Percentiles rank a stretch among this genome's conserved stretches.
Conservation (phyloP, 1,140 invertebrate species). For the Drosophila erecta region DNA sequence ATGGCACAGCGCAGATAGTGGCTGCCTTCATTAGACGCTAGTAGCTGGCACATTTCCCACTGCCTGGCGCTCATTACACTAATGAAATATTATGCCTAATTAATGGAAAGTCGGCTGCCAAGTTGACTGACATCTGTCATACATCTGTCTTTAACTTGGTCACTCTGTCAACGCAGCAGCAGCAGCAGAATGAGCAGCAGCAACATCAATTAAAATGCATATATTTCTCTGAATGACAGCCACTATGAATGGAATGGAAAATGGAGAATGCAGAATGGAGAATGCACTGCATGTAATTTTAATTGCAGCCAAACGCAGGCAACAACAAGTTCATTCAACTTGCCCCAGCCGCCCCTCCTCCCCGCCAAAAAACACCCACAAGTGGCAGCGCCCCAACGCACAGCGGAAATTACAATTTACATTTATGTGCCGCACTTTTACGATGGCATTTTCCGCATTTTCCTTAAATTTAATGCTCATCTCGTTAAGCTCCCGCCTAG, state of each 20-base stretch:
- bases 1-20: constrained; percentile 15
- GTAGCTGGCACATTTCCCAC: constrained; percentile 60
- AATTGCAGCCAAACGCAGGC: constrained; percentile 72
- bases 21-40: constrained; percentile 60
- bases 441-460: constrained; percentile 58
- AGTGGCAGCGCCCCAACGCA: constrained; percentile 24
- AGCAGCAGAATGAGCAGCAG: constrained; percentile 9
- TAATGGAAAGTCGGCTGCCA: constrained; percentile 73
- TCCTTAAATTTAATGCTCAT: constrained; percentile 55
- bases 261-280: constrained; percentile 31
- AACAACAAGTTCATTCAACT: constrained; percentile 73
- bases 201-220: constrained; percentile 76
- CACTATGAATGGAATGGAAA: constrained; percentile 59
- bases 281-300: constrained; percentile 68
- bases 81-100: constrained; percentile 82
- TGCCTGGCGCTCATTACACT: constrained; percentile 66
- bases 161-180: constrained; percentile 67
- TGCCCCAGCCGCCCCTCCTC: constrained; percentile 6
- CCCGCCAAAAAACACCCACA: constrained; percentile 19
- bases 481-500: constrained; percentile 34
- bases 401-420: constrained; percentile 63
- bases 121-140: constrained; percentile 70
- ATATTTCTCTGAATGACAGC: constrained; percentile 64
- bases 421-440: constrained; percentile 59
- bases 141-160: constrained; percentile 79